phyloP scores from a whole-genome alignment of 2,113 vertebrate genomes.

The Rana temporaria region DNA sequence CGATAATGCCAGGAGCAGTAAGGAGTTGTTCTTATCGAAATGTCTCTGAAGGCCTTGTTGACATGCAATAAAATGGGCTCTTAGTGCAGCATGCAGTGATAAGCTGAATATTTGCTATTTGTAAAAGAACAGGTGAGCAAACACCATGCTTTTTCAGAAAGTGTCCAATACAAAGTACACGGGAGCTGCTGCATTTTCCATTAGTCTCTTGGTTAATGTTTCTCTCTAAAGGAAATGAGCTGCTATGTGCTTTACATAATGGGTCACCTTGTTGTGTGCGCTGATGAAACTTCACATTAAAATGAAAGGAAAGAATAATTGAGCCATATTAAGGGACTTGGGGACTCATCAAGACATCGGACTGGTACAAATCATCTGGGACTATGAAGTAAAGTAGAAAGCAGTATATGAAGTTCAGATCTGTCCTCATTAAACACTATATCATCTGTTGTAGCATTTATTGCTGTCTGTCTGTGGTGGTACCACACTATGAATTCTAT shows the following conservation, averaged over 20 bases:
- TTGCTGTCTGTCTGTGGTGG: background rate
- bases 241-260: slow-evolving; percentile 50
- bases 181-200: slow-evolving; percentile 29
- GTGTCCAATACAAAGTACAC: slow-evolving; percentile 28
- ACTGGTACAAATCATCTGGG: background rate
- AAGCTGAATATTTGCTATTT: slow-evolving; percentile 48
- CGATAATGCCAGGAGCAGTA: background rate
- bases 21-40: slow-evolving; percentile 7
- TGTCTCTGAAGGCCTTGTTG: slow-evolving; percentile 9
- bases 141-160: slow-evolving; percentile 31
- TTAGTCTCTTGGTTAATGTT: slow-evolving; percentile 52
- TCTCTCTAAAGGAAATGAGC: slow-evolving; percentile 56
- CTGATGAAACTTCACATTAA: slow-evolving; percentile 46
- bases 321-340: slow-evolving; percentile 20
- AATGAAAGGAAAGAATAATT: slow-evolving; percentile 47
- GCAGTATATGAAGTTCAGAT: background rate
- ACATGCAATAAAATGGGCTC: slow-evolving; percentile 36
- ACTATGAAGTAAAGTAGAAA: slow-evolving; percentile 9
- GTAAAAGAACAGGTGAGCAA: slow-evolving; percentile 55
- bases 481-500: background rate
- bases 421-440: background rate
- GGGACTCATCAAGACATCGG: slow-evolving; percentile 5
- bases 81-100: slow-evolving; percentile 44
- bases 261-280: slow-evolving; percentile 37
- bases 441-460: slow-evolving; percentile 3